Evolutionary conservation across 2,113 vertebrate species (phyloP).

Genomic region (Entomyzon cyanotis): DNA sequence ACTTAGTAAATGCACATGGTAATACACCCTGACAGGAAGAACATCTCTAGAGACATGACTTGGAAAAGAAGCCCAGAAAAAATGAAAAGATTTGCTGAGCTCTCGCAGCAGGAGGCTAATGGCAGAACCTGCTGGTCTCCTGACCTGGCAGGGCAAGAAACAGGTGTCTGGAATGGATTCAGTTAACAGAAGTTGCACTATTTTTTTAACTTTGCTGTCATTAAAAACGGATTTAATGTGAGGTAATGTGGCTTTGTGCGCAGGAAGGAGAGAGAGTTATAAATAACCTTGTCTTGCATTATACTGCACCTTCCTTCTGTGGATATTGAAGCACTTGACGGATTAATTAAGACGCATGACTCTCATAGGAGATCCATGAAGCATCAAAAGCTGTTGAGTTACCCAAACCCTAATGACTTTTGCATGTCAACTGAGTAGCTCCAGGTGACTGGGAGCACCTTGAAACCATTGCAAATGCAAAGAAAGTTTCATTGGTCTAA

Average conservation of each 20-base stretch:
- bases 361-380: background rate
- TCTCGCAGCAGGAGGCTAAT: background rate
- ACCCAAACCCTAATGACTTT: background rate
- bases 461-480: background rate
- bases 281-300: background rate
- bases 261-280: background rate
- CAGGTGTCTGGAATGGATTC: background rate
- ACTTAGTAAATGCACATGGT: background rate
- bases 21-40: background rate
- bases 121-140: background rate
- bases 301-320: background rate
- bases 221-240: background rate
- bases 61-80: background rate
- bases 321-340: slow-evolving; percentile 11
- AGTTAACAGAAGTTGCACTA: background rate
- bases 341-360: background rate
- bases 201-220: background rate
- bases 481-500: background rate
- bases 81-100: background rate
- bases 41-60: background rate
- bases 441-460: background rate
- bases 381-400: background rate
- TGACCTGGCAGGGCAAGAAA: background rate
- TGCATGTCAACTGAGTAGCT: background rate
- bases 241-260: background rate